A percentile compares a stretch with the other conserved stretches of the same genome.
These are phyloP conservation scores for Leptodirus hochenwartii DNA, from an alignment of 2,888 invertebrate species.

Conservation along the genomic window DNA sequence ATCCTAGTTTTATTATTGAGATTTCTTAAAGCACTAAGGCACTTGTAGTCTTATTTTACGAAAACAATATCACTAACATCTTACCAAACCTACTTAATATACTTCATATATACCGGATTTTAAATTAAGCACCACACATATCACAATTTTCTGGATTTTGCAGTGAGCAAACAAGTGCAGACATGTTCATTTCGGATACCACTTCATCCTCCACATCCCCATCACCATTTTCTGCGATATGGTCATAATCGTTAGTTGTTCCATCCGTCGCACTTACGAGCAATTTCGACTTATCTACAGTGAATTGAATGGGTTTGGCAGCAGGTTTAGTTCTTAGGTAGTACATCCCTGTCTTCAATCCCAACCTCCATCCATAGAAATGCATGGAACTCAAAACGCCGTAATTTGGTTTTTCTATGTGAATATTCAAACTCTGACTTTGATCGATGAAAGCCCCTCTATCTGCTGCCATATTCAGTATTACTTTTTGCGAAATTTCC, in stretches of 20 bases:
- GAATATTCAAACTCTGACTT: conserved; percentile 94
- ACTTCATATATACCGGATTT: no score
- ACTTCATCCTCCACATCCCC: background rate
- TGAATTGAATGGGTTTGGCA: conserved; percentile 92
- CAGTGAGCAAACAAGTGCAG: conserved; percentile 58
- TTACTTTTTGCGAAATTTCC: conserved; percentile 87
- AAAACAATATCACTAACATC: no score
- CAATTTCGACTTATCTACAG: conserved; percentile 73
- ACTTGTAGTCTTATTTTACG: conserved; percentile 1
- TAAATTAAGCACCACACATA: conserved; percentile 60
- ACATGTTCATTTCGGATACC: no score
- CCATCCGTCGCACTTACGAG: conserved; percentile 17
- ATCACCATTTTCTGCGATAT: conserved; percentile 5
- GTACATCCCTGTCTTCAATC: conserved; percentile 98
- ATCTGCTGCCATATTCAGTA: conserved; percentile 94
- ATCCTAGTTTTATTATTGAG: no score
- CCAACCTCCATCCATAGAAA: conserved; percentile 93
- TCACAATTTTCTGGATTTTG: conserved; percentile 76
- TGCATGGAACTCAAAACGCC: conserved; percentile 95
- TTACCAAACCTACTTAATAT: no score
- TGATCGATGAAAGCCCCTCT: conserved; percentile 98
- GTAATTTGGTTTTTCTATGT: conserved; percentile 87
- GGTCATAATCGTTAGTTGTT: conserved; percentile 1
- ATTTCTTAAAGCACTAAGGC: no score
- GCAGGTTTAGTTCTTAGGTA: conserved; percentile 94